Evolutionary conservation across 1,140 invertebrate species (phyloP).

Genomic region (Callitettix versicolor): DNA sequence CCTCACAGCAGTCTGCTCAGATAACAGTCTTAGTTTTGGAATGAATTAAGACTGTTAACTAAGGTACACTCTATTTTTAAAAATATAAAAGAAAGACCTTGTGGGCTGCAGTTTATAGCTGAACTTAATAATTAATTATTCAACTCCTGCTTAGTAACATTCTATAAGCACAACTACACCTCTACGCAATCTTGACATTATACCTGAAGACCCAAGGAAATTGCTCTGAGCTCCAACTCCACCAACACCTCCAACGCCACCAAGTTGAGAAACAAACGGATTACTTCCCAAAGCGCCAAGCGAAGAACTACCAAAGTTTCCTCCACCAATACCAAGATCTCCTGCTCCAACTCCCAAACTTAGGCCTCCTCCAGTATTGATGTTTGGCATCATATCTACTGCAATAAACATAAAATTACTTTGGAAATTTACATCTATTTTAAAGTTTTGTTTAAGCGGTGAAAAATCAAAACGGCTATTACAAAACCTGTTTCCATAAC

Average conservation of each 20-base stretch:
- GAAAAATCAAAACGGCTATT: not conserved
- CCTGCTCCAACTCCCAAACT: slow-evolving; percentile 14
- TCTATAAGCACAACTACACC: too few species aligned
- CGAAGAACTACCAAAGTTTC: slow-evolving; percentile 2
- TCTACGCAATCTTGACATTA: too few species aligned
- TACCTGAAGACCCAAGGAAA: slow-evolving; percentile 6
- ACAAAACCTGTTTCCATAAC: not conserved
- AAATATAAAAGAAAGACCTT: too few species aligned
- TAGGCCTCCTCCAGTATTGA: slow-evolving; percentile 1
- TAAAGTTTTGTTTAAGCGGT: not conserved
- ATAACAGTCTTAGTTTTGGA: too few species aligned
- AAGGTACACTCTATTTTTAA: too few species aligned
- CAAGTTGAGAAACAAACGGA: slow-evolving; percentile 15
- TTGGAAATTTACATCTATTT: not conserved
- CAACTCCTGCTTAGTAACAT: too few species aligned
- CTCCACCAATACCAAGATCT: slow-evolving; percentile 16
- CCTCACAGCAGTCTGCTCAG: too few species aligned
- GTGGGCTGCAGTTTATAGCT: too few species aligned
- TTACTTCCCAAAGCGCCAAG: not conserved
- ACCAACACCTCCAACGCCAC: slow-evolving; percentile 20
- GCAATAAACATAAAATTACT: not conserved
- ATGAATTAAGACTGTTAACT: too few species aligned
- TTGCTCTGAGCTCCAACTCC: slow-evolving; percentile 9
- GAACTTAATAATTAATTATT: too few species aligned
- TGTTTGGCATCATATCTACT: slow-evolving; percentile 1